Base-by-base conservation (phyloP, 2,113 vertebrate species). In the Lycocorax pyrrhopterus region DNA sequence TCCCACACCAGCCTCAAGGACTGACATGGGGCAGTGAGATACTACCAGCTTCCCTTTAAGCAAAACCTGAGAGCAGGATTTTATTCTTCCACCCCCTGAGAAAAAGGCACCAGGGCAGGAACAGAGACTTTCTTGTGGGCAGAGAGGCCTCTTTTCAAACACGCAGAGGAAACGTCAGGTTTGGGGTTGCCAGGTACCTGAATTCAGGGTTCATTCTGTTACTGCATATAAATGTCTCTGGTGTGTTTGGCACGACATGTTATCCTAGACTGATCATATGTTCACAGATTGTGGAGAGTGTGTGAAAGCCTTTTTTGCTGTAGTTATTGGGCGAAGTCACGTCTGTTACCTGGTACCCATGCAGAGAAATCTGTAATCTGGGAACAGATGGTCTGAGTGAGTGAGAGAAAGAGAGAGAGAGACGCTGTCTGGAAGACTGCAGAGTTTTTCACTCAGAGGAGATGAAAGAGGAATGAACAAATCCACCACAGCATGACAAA, bases 231-330 rank as follows among this genome's bases (percentile, higher is more conserved):
- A 77, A 97, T 90, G 87, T 92, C 87, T 95, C 79, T 93, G 58
- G 84, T 90, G 89, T 94, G 94, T 95, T 98, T 97, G 96, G 96
- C 85, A 95, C 29, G 94, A 92, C 30, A 75, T 92, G 84, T 95
- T 97, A 93, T 96, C 94, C 85, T 97, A 97, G 94, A 97, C 96
- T 90, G 91, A 97, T 98, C 96, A 95, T 97, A 97, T 97, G 97
- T 97, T 97, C 97, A 96, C 97, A 97, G 96, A 97, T 96, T 89
- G 90, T 8, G 9, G 89, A 91, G 85, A 90, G 96, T 71, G 93
- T 96, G 90, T 92, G 96, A 94, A 97, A 97, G 97, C 90, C 84
- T 95, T 97, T 97, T 97, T 93, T 93, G 44, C 95, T 95, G 71
- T 92, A 93, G 91, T 96, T 92, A 96, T 64, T 96, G 96, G 95